Conservation (phyloP, 2,888 invertebrate species). For the Caenorhabditis doughertyi region DNA sequence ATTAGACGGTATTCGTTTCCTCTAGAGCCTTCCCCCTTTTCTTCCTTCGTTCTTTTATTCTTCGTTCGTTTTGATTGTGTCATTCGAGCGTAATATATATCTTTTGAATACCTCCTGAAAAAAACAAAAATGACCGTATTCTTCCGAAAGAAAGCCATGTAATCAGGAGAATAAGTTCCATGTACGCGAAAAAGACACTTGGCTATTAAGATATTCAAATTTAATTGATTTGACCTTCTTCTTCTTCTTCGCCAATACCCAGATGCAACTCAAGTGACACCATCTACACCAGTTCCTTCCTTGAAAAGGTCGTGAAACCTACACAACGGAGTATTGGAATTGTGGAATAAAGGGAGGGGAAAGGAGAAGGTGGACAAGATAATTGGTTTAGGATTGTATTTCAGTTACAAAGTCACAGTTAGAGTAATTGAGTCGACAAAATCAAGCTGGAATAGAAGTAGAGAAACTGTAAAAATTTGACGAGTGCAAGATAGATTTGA, state of each 20-base stretch:
- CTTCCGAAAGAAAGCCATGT: background rate
- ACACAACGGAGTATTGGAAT: constrained; percentile 2
- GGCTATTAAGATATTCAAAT: constrained; percentile 43
- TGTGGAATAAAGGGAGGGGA: constrained; percentile 9
- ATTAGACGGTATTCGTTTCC: constrained; percentile 45
- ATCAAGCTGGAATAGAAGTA: background rate
- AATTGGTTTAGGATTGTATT: constrained; percentile 35
- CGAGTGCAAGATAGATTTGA: too few relatives aligned
- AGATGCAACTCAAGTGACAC: constrained; percentile 45
- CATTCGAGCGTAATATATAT: constrained; percentile 32
- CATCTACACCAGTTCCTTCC: constrained; percentile 34
- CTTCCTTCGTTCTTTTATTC: background rate
- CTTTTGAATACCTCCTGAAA: constrained; percentile 3
- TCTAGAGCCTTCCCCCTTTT: constrained; percentile 16
- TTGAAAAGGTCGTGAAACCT: constrained; percentile 45
- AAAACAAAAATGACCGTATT: constrained; percentile 22
- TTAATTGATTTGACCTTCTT: constrained; percentile 47
- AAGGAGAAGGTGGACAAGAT: too few relatives aligned
- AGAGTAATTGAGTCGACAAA: constrained; percentile 21
- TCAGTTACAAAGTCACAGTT: constrained; percentile 18
- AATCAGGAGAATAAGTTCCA: constrained; percentile 28
- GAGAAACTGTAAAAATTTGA: background rate
- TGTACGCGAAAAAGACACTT: constrained; percentile 29
- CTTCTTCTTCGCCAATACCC: constrained; percentile 24
- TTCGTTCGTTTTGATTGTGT: constrained; percentile 31